Base-by-base conservation (phyloP, 2,888 invertebrate genomes). In the Melinopterus prodromus region DNA sequence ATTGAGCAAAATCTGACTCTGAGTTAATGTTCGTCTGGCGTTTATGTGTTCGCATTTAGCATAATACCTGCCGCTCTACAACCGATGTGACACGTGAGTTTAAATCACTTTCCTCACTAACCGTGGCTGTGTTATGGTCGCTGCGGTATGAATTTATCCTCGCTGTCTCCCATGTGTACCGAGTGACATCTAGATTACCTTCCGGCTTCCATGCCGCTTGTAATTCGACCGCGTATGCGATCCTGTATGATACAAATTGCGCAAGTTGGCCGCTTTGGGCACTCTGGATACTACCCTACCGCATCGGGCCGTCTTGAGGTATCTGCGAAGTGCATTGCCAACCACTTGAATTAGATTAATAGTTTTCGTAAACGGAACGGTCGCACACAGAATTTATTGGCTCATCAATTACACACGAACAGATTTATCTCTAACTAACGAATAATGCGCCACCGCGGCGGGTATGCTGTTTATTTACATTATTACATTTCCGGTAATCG, bases 311-410 rank as follows among this genome's bases (percentile, higher is more conserved):
- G 53, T 53, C 53, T 26, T 53, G 53, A 53, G 53, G 53, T 53
- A 53, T 53, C 53, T 53, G 53, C 53, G 12, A 53, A 53, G 53
- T 53, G 53, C 53, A 53, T 53, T 53, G 53, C 53, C 9, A 53
- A 53, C 53, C 53, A 53, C 53, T 53, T 53, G 53, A 53, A 53
- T 53, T 53, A 53, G 53, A 53, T 53, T 53, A 53, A 53, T 53
- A 53, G 53, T 53, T 53, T 53, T 6, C 7, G 53, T 53, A 53
- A 53, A 53, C 53, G 53, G 53, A 53, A 7, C 53, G 53, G 53
- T 53, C 53, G 53, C 9, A 53, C 12, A 26, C 53, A 7, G 53
- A 53, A 53, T 53, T 53, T 53, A 53, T 53, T 53, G 53, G 53
- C 53, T 53, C 53, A 53, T 53, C 53, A 53, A 9, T 53, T 53